phyloP scores from a whole-genome alignment of 2,797 vertebrate genomes.

The Molothrus aeneus region DNA sequence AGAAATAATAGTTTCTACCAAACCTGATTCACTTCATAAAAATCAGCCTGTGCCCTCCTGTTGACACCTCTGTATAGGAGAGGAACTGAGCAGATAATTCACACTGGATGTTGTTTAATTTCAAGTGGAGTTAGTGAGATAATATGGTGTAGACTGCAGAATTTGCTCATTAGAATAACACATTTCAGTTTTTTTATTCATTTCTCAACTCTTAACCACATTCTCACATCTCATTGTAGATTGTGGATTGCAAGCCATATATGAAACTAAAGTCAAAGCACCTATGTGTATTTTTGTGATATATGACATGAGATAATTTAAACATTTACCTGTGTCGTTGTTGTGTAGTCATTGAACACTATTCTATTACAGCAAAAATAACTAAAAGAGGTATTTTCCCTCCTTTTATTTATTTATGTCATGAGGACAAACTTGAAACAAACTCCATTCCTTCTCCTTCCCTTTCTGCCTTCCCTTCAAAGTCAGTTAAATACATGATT shows the following conservation, averaged over 20 bases:
- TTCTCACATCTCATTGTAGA: background rate
- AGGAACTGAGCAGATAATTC: background rate
- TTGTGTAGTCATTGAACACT: background rate
- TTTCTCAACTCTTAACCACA: background rate
- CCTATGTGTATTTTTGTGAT: background rate
- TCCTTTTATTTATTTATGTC: background rate
- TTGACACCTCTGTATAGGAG: background rate
- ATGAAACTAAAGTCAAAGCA: background rate
- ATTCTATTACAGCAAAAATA: background rate
- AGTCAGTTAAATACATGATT: background rate
- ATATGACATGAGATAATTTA: background rate
- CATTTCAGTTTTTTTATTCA: fast-evolving
- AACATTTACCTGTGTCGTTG: background rate
- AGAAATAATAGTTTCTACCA: background rate
- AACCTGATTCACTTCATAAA: background rate
- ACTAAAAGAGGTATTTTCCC: fast-evolving
- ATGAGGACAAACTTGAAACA: background rate
- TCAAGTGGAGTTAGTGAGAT: background rate
- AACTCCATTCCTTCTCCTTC: background rate
- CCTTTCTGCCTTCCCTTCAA: background rate
- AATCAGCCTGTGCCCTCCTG: background rate
- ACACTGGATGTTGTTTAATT: background rate
- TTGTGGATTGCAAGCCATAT: background rate
- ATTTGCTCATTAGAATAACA: background rate
- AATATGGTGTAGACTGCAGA: background rate